A percentile compares a stretch with the other conserved stretches of the same genome.
Conservation (phyloP, 2,797 vertebrate species). For the Sciurus carolinensis region DNA sequence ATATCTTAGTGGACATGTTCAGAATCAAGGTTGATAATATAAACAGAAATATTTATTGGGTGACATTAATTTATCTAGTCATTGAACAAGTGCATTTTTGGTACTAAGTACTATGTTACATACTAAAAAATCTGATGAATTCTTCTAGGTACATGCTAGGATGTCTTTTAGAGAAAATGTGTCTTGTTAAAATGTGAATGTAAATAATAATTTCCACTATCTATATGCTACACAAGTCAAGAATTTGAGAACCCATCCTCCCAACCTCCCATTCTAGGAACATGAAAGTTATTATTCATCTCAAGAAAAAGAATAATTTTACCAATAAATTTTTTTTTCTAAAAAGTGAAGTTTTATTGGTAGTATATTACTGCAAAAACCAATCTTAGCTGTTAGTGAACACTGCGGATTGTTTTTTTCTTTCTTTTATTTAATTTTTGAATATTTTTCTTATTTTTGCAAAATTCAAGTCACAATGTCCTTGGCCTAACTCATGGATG, state of each 20-base stretch:
- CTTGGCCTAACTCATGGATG: neutral
- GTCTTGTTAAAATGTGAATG: neutral
- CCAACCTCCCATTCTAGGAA: neutral
- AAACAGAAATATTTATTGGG: neutral
- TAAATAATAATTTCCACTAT: neutral
- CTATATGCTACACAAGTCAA: too few species aligned
- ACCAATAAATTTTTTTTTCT: neutral
- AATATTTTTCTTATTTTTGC: neutral
- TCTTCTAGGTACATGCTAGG: neutral
- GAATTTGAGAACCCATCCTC: neutral
- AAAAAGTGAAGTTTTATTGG: neutral
- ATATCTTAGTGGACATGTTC: neutral
- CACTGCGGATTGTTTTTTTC: too few species aligned
- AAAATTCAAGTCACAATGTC: neutral
- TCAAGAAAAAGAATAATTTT: neutral
- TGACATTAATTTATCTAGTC: conserved; percentile 17
- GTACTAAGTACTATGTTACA: neutral
- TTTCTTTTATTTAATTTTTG: too few species aligned
- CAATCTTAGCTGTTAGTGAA: neutral
- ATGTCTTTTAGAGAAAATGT: conserved; percentile 32
- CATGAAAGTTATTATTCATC: neutral
- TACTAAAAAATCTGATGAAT: neutral
- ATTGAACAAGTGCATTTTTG: conserved; percentile 20
- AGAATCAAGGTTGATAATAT: neutral
- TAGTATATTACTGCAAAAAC: neutral